These are phyloP conservation scores for Agonopterix arenella DNA, from an alignment of 2,888 invertebrate species.

Conservation along the genomic window DNA sequence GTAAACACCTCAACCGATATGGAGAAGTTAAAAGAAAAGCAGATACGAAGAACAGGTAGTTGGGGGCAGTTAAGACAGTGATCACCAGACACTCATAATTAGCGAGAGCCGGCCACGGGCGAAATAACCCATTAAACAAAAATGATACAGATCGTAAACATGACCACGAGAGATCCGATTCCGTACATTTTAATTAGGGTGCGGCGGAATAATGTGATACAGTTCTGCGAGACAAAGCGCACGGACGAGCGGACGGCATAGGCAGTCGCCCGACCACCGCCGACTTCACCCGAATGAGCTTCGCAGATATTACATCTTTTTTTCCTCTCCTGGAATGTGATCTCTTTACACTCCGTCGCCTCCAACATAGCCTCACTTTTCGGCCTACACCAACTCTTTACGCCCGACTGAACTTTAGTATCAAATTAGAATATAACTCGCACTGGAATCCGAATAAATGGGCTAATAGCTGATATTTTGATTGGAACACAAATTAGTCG, in stretches of 20 bases:
- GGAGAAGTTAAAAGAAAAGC: neutral
- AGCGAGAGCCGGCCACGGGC: conserved; percentile 26
- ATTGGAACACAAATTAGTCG: conserved; percentile 21
- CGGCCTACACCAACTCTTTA: conserved; percentile 22
- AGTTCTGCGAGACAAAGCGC: conserved; percentile 37
- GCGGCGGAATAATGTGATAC: conserved; percentile 36
- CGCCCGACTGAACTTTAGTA: conserved; percentile 28
- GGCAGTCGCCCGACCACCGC: conserved; percentile 14
- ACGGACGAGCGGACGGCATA: conserved; percentile 20
- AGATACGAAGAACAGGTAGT: conserved; percentile 1
- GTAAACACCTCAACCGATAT: neutral
- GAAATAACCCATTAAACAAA: conserved; percentile 67
- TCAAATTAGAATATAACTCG: conserved; percentile 6
- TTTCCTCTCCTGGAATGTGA: conserved; percentile 26
- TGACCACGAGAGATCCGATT: conserved; percentile 49
- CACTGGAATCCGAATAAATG: conserved; percentile 14
- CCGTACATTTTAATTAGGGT: conserved; percentile 68
- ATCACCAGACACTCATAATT: conserved; percentile 9
- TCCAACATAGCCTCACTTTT: conserved; percentile 30
- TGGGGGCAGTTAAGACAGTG: conserved; percentile 6
- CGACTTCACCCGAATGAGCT: conserved; percentile 19
- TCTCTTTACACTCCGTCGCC: conserved; percentile 37
- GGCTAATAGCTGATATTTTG: conserved; percentile 32
- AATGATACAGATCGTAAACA: conserved; percentile 63
- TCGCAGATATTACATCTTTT: conserved; percentile 41